Evolutionary conservation across 2,113 vertebrate species (phyloP).

Genomic region (Microtus oregoni): DNA sequence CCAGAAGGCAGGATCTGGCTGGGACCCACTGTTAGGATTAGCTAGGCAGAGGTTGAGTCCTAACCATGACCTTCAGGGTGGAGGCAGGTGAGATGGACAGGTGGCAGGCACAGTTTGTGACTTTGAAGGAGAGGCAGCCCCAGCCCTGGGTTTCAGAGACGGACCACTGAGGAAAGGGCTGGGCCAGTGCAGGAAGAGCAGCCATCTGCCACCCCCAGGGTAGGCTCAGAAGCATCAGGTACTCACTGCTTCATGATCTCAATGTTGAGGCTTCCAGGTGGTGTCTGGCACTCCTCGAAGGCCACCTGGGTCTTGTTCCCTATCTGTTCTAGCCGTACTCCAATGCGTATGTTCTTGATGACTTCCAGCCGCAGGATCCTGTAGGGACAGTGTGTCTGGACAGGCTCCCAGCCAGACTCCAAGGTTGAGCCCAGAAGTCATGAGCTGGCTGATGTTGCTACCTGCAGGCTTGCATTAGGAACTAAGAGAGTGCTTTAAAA

Average conservation of each 20-base stretch:
- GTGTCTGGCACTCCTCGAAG: background rate
- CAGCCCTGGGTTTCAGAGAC: background rate
- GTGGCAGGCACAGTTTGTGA: no score
- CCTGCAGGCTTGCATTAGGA: background rate
- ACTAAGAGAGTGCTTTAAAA: background rate
- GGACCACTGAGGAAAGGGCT: background rate
- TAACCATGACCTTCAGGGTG: background rate
- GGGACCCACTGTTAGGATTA: background rate
- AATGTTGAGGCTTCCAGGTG: conserved; percentile 32
- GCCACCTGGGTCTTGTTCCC: conserved; percentile 35
- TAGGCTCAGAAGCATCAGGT: background rate
- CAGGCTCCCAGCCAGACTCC: background rate
- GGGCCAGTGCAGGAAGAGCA: background rate
- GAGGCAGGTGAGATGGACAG: background rate
- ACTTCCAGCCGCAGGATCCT: conserved; percentile 29
- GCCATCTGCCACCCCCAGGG: background rate
- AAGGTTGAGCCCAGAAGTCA: background rate
- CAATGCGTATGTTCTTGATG: conserved; percentile 63
- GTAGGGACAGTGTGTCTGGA: background rate
- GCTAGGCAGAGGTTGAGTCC: background rate
- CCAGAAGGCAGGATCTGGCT: background rate
- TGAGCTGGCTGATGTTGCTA: background rate
- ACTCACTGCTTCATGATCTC: conserved; percentile 56
- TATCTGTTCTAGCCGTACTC: background rate
- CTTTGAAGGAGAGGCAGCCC: background rate